phyloP scores from a whole-genome alignment of 2,888 invertebrate genomes.

The Notodonta dromedarius region DNA sequence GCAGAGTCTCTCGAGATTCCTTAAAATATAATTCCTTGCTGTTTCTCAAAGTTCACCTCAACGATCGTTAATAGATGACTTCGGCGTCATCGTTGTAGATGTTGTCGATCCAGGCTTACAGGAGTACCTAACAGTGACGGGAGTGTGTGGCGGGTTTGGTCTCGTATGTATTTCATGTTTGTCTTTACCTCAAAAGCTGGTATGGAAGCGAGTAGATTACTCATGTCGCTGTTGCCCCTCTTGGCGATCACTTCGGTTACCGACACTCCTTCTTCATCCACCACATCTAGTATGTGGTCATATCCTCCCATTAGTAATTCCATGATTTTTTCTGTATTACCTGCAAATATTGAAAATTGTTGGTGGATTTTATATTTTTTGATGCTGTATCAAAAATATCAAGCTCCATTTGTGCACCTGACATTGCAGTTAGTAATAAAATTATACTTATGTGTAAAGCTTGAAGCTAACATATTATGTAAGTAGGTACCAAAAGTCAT shows the following conservation, averaged over 20 bases:
- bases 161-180: no score
- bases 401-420: neutral
- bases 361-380: no score
- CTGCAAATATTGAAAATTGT: conserved; percentile 38
- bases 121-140: no score
- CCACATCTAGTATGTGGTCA: conserved; percentile 92
- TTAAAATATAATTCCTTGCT: conserved; percentile 51
- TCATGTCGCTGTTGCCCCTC: conserved; percentile 87
- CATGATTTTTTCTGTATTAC: conserved; percentile 74
- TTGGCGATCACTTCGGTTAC: conserved; percentile 88
- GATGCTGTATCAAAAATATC: no score
- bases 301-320: conserved; percentile 92
- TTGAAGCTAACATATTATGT: no score
- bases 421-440: no score
- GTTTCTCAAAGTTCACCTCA: no score
- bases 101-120: no score
- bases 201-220: conserved; percentile 88
- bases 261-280: conserved; percentile 88
- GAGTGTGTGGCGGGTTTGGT: no score
- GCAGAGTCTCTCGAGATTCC: conserved; percentile 91
- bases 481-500: neutral
- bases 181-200: conserved; percentile 88
- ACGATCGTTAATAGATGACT: no score
- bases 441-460: no score
- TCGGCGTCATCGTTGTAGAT: no score